Evolutionary conservation across 2,797 vertebrate species (phyloP).

Genomic region (Typhlichthys eigenmanni): DNA sequence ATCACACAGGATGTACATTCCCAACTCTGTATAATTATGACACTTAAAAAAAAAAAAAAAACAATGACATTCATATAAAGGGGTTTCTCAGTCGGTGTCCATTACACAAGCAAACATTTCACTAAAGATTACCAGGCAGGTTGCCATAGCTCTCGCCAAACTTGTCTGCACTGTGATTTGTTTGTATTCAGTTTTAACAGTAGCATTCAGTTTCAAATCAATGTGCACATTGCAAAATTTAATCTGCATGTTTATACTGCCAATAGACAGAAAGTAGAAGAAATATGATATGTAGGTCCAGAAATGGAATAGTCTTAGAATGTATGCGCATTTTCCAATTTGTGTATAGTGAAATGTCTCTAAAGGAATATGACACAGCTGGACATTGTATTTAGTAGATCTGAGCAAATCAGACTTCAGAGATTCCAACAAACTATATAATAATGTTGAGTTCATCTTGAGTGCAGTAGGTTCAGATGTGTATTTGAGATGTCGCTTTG

Average conservation of each 20-base stretch:
- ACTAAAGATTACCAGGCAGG: background rate
- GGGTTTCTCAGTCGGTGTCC: background rate
- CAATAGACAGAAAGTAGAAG: too few species aligned
- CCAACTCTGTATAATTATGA: background rate
- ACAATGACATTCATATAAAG: too few species aligned
- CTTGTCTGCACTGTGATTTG: too few species aligned
- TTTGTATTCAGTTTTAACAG: too few species aligned
- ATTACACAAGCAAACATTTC: slow-evolving; percentile 1
- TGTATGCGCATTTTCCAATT: too few species aligned
- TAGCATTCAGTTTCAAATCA: too few species aligned
- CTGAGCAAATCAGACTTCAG: slow-evolving; percentile 7
- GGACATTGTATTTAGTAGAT: slow-evolving; percentile 15
- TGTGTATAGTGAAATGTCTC: slow-evolving; percentile 14
- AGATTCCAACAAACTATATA: background rate
- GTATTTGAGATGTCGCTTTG: slow-evolving; percentile 44
- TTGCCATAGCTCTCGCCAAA: too few species aligned
- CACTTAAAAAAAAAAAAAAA: too few species aligned
- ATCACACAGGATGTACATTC: background rate
- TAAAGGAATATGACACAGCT: slow-evolving; percentile 44
- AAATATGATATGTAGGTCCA: too few species aligned
- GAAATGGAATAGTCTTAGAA: too few species aligned
- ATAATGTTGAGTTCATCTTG: slow-evolving; percentile 44
- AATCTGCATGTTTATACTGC: too few species aligned
- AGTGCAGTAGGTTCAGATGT: slow-evolving; percentile 45
- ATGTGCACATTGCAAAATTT: too few species aligned